Base-by-base conservation (phyloP, 92 coral and sea anemone genomes). In the Scolanthus callimorphus region DNA sequence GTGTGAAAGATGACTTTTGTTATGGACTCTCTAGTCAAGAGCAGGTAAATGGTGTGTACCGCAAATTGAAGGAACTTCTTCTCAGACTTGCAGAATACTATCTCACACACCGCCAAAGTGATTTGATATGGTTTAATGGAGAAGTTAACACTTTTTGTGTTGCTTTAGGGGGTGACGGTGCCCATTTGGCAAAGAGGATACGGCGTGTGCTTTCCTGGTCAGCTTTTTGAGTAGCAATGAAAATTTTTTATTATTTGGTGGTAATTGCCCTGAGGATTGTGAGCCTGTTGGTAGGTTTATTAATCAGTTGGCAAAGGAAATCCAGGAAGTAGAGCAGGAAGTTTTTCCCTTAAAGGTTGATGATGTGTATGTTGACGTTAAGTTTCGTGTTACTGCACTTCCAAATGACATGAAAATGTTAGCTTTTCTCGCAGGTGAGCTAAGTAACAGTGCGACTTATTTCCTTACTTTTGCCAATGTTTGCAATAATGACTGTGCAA, bases 351-450 rank as follows among this genome's bases (percentile, higher is more conserved):
- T 73, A 10, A 25, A 44, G 12, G 51, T 54, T 50, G 30, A 59
- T 60, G 57, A 51, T 44, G 43, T n/a, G 31, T n/a, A 59, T n/a
- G 49, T 60, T 20, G 57, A 67, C 56, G 77, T 59, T 24, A 67
- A 53, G 27, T 71, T 63, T 59, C 3, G 3, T 0, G 15, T 80
- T 26, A 20, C 63, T 1, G 75, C 72, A 39, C 57, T 80, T 1
- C 86, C 76, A 1, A 73, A 73, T 58, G 80, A 73, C 17, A 64
- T 80, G 69, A 80, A 65, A 59, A 80, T 80, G 86, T 50, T 73
- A 51, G 44, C 71, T 3, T 80, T 80, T 17, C 59, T 80, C 8
- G 57, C 58, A 30, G 51, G 64, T 29, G 50, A 31, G 15, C 63
- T 57, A 17, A 31, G 47, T 1, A 57, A 31, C 50, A 57, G 63